Base-by-base conservation (phyloP, 2,113 vertebrate species). In the Heteronetta atricapilla region DNA sequence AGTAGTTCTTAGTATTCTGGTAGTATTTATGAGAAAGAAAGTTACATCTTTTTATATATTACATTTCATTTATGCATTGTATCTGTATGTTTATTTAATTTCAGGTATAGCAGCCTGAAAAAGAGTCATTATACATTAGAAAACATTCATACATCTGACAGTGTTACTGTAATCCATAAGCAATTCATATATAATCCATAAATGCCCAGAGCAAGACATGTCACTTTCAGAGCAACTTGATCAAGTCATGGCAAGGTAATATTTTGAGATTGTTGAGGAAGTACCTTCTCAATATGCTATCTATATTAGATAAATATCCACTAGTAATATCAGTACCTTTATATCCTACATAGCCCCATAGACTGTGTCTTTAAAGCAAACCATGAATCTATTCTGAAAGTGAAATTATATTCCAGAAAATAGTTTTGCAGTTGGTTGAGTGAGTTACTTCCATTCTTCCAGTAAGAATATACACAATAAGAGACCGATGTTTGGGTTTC, bases 61-160 rank as follows among this genome's bases (percentile, higher is more conserved):
- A 40, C 76, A 68, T 88, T 91, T 78, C 80, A 64, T 67, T 85
- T 94, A 76, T 58, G 11, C 29, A 17, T 64, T 68, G 70, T 36
- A 40, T 75, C 20, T 69, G 26, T 17, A 20, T 38, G 44, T 74
- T 90, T 94, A 84, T 93, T 96, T 93, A 66, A 78, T 94, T 94
- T 93, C 69, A 79, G n/a, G 26, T 74, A 26, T 60, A 77, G 38
- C 63, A 82, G n/a, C 11, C 44, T 89, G 63, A 88, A 79, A 79
- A 76, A 81, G 29, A 68, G 44, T 33, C 26, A 55, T 48, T 42
- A 36, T 26, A 72, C 46, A 73, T 33, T 22, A 18, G 19, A 88
- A 55, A 82, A 3, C 52, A 64, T 70, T 82, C 40, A 53, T 77
- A 68, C 29, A 53, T 28, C 60, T 91, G 46, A 23, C 50, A 80